Conservation (phyloP, 2,797 vertebrate species). For the Macropodus opercularis region DNA sequence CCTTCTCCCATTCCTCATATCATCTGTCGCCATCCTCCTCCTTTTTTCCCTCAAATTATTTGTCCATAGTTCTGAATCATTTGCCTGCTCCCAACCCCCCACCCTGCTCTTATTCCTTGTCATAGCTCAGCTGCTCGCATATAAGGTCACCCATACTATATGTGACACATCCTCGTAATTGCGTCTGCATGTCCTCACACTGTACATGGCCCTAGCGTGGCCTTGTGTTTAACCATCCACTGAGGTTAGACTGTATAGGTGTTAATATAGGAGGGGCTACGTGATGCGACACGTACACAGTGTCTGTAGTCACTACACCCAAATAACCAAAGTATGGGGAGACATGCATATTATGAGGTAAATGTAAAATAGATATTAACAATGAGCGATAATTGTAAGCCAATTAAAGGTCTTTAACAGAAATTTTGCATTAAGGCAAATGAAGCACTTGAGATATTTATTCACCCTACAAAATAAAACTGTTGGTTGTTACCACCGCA, state of each 20-base stretch:
- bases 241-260: slow-evolving; percentile 23
- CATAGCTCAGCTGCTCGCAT: slow-evolving; percentile 39
- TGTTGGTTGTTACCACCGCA: no score
- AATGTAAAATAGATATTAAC: no score
- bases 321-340: slow-evolving; percentile 4
- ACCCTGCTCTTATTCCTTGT: slow-evolving; percentile 7
- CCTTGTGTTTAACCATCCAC: slow-evolving; percentile 38
- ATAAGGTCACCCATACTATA: slow-evolving; percentile 45
- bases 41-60: background rate
- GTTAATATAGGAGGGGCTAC: slow-evolving; percentile 24
- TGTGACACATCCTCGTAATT: background rate
- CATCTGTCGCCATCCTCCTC: background rate
- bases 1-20: background rate
- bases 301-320: slow-evolving; percentile 2
- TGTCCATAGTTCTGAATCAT: background rate
- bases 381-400: background rate
- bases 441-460: no score
- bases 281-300: background rate
- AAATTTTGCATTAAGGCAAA: no score
- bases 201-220: slow-evolving; percentile 31
- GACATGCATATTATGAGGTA: background rate
- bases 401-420: background rate
- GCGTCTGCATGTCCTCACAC: slow-evolving; percentile 4
- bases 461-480: no score
- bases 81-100: background rate